Conservation (phyloP, 2,797 vertebrate species). For the Dipus sagitta region DNA sequence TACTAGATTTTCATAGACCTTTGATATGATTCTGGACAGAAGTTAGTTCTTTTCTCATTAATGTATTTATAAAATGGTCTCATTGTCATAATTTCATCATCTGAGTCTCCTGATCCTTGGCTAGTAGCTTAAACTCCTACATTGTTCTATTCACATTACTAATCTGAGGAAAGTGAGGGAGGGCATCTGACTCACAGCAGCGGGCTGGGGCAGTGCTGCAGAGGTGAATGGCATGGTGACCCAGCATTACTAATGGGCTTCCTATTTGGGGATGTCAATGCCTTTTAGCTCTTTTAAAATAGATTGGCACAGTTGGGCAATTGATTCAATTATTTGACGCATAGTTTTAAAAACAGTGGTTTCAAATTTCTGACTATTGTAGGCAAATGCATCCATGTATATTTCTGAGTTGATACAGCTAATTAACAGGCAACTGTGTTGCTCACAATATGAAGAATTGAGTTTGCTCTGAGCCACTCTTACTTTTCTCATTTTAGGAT, state of each 20-base stretch:
- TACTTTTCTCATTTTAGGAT: neutral
- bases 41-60: neutral
- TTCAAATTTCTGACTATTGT: slow-evolving; percentile 43
- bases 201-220: neutral
- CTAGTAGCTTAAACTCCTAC: neutral
- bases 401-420: neutral
- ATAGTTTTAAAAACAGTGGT: slow-evolving; percentile 52
- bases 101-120: neutral
- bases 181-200: neutral
- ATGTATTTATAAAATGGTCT: slow-evolving; percentile 36
- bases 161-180: neutral
- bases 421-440: neutral
- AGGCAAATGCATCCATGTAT: neutral
- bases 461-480: neutral
- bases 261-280: neutral
- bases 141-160: neutral
- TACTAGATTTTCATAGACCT: neutral
- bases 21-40: neutral
- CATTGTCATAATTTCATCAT: neutral
- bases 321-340: slow-evolving; percentile 41
- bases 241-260: neutral
- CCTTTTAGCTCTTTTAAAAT: slow-evolving; percentile 38
- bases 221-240: neutral
- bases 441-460: neutral
- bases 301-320: slow-evolving; percentile 48